A percentile compares a stretch with the other conserved stretches of the same genome.
Conservation (phyloP, 2,888 invertebrate genomes). For the Notocelia uddmanniana region DNA sequence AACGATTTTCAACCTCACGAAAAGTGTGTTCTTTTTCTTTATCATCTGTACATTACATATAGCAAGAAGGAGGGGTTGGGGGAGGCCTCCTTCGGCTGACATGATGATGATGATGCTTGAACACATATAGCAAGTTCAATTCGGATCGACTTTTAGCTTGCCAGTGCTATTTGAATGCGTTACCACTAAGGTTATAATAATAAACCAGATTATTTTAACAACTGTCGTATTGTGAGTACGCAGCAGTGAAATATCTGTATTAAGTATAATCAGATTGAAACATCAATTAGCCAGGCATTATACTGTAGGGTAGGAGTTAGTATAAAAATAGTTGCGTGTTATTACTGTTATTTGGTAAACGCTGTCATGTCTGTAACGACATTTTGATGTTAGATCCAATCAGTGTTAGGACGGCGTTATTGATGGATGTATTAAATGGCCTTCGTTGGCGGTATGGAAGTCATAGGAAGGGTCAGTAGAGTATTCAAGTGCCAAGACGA, state of each 20-base stretch:
- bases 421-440: not conserved
- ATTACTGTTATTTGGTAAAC: slow-evolving; percentile 6
- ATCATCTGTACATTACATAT: no score
- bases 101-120: no score
- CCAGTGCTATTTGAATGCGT: not conserved
- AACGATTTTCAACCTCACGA: not conserved
- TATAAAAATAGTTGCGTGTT: slow-evolving; percentile 10
- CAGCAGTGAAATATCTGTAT: not conserved
- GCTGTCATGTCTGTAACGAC: not conserved
- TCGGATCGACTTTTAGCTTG: not conserved
- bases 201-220: not conserved
- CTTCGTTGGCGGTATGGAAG: not conserved
- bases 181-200: not conserved
- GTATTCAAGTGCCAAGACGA: no score
- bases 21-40: no score
- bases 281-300: slow-evolving; percentile 17
- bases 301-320: not conserved
- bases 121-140: not conserved
- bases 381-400: slow-evolving; percentile 12
- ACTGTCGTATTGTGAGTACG: not conserved
- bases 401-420: not conserved
- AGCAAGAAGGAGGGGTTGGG: no score
- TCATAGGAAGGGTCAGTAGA: not conserved
- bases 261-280: slow-evolving; percentile 7
- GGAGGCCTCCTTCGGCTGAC: no score